Evolutionary conservation across 2,113 vertebrate genomes (phyloP), one percentile per base, ranked within the genome.

Genomic region (Pleuronectes platessa): DNA sequence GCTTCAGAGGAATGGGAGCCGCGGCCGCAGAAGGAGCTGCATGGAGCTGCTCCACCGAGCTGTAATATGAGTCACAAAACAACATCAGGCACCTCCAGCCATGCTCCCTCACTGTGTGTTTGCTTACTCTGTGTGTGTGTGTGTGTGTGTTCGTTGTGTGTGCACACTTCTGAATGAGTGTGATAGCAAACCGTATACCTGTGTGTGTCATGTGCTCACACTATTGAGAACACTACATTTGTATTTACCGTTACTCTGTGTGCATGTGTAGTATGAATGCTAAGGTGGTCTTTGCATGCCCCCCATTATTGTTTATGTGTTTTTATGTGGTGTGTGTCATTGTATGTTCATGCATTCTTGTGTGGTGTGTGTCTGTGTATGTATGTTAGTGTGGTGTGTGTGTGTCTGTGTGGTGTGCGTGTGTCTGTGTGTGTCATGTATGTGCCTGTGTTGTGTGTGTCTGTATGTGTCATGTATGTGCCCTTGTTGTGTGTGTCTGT

Each of bases 1-100:
- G 93, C 79, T 78, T 63, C 74, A 55, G 78, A 88, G 90, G 89
- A 92, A 93, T 92, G 90, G 81, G 77, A 69, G 85, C 78, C 20
- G 68, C 55, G 21, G 81, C 87, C 87, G 11, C 89, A 89, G 87
- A 79, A 82, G 74, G 76, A 86, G 76, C 68, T 47, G 56, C 58
- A 74, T 58, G 71, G 84, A 87, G 76, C 83, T 71, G 78, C 78
- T 74, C 70, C 76, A 62, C 78, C 74, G 53, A 65, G 82, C 81
- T 83, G 84, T 76, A 84, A 86, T 78, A 84, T 23, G 81, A 89
- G 84, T 87, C 79, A 69, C 74, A 89, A 72, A 87, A 85, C 89
- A 91, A 82, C 84, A 85, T 61, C 74, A 76, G 83, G 74, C 83
- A 83, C 85, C 86, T 88, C 79, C 88, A 88, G 83, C 78, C 70